These are phyloP conservation scores for Crioceris asparagi DNA, from an alignment of 2,888 invertebrate genomes.

Conservation along the genomic window DNA sequence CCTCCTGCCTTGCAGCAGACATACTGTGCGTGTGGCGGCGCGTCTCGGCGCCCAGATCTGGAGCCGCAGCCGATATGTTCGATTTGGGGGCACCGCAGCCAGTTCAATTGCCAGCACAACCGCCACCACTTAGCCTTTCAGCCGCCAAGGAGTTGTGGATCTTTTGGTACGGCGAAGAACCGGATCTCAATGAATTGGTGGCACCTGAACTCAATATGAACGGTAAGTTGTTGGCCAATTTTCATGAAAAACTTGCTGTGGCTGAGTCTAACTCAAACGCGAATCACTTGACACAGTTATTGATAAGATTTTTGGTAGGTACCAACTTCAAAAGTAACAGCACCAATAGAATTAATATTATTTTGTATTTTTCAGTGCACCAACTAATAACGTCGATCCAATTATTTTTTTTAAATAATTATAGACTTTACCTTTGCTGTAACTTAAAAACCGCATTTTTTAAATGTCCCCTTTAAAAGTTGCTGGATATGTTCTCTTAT, in stretches of 20 bases:
- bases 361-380: background rate
- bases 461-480: too few relatives aligned
- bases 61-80: conserved; percentile 8
- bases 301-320: too few relatives aligned
- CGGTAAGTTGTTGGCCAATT: conserved; percentile 65
- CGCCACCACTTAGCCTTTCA: conserved; percentile 68
- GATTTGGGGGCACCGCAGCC: conserved; percentile 33
- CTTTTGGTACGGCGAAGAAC: conserved; percentile 99
- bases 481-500: too few relatives aligned
- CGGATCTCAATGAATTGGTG: conserved; percentile 75
- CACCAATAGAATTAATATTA: too few relatives aligned
- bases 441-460: too few relatives aligned
- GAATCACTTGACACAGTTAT: too few relatives aligned
- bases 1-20: conserved; percentile 84
- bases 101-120: conserved; percentile 24
- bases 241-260: too few relatives aligned
- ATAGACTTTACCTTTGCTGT: too few relatives aligned
- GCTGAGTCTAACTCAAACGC: too few relatives aligned
- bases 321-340: too few relatives aligned
- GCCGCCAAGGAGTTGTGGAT: conserved; percentile 98
- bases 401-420: too few relatives aligned
- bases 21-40: conserved; percentile 98
- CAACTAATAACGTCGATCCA: too few relatives aligned
- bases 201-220: conserved; percentile 73
- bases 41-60: conserved; percentile 52